A percentile compares a stretch with the other conserved stretches of the same genome.
Conservation (phyloP, 1,140 invertebrate species). For the Drosophila biarmipes region DNA sequence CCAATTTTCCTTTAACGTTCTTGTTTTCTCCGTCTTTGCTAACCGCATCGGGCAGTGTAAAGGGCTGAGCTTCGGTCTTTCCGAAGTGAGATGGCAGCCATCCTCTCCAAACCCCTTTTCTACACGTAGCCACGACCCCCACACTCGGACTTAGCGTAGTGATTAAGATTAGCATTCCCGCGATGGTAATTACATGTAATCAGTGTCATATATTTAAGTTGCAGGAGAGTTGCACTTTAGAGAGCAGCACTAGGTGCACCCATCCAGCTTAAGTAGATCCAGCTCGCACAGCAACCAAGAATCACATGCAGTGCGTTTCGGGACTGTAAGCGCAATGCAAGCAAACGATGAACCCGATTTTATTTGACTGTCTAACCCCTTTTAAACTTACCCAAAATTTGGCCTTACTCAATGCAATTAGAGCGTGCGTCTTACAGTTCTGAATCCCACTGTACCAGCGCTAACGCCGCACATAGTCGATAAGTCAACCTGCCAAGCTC, state of each 20-base stretch:
- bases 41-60: slow-evolving; percentile 19
- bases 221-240: slow-evolving; percentile 10
- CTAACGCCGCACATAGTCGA: slow-evolving; percentile 19
- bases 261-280: slow-evolving; percentile 39
- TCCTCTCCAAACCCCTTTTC: not conserved
- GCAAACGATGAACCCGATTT: not conserved
- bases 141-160: slow-evolving; percentile 33
- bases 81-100: slow-evolving; percentile 18
- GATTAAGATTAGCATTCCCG: slow-evolving; percentile 59
- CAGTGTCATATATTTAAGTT: slow-evolving; percentile 58
- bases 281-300: slow-evolving; percentile 26
- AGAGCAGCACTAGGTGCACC: slow-evolving; percentile 26
- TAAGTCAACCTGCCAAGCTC: slow-evolving; percentile 19
- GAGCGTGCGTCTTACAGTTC: slow-evolving; percentile 11
- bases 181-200: slow-evolving; percentile 44
- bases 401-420: slow-evolving; percentile 37
- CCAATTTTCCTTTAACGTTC: not conserved
- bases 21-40: not conserved
- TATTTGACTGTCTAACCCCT: slow-evolving; percentile 1
- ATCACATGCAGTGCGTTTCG: slow-evolving; percentile 11
- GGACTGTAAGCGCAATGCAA: slow-evolving; percentile 15
- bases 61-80: slow-evolving; percentile 33
- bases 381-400: slow-evolving; percentile 12
- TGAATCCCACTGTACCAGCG: slow-evolving; percentile 14
- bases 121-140: slow-evolving; percentile 5